Evolutionary conservation across 2,113 vertebrate species (phyloP).

Genomic region (Halcyon senegalensis): DNA sequence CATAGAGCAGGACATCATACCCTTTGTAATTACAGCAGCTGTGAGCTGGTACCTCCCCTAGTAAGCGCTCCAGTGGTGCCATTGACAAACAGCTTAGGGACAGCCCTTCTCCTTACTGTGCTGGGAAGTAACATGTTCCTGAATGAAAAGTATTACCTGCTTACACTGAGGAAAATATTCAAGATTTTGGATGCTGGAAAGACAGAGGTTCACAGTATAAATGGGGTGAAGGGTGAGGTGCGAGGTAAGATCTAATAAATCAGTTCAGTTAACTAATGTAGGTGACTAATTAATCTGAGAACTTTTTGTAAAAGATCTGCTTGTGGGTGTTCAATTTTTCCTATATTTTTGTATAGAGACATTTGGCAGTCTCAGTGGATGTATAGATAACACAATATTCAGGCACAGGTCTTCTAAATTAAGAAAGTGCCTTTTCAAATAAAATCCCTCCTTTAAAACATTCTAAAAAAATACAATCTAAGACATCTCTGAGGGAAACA

Average conservation of each 20-base stretch:
- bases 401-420: background rate
- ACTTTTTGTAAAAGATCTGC: background rate
- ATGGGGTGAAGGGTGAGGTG: background rate
- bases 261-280: background rate
- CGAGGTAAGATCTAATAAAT: background rate
- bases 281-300: background rate
- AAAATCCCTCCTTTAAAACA: background rate
- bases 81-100: background rate
- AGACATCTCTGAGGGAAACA: background rate
- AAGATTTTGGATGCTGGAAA: background rate
- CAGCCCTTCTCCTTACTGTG: background rate
- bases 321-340: background rate
- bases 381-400: background rate
- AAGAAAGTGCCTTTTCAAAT: background rate
- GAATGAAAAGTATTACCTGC: background rate
- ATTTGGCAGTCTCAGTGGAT: background rate
- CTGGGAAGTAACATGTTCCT: background rate
- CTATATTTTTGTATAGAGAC: background rate
- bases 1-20: fast-evolving
- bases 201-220: background rate
- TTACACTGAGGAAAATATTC: background rate
- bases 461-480: background rate
- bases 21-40: background rate
- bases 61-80: background rate
- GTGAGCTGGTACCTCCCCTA: background rate